A percentile compares a stretch with the other conserved stretches of the same genome.
Conservation (phyloP, 37 sponge, comb jelly and placozoan species). For the Beroe forskalii region DNA sequence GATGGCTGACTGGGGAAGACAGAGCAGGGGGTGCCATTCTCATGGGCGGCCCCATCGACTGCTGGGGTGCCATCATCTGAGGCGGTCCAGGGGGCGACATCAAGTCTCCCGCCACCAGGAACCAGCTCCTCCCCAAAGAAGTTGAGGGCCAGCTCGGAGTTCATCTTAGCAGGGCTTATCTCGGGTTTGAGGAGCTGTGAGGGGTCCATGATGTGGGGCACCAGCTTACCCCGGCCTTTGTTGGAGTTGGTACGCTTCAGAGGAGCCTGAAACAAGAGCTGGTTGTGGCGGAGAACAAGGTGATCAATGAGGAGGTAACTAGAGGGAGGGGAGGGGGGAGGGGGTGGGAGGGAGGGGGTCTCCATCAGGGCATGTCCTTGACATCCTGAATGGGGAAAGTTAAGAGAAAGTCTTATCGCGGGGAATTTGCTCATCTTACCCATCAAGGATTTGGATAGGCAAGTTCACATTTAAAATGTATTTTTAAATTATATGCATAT, state of each 20-base stretch:
- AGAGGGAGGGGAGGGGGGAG: not conserved
- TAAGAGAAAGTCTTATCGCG: too few relatives aligned
- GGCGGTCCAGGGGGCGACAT: conserved; percentile 8
- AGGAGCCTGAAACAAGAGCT: not conserved
- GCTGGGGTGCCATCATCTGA: conserved; percentile 47
- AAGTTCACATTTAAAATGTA: too few relatives aligned
- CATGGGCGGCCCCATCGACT: conserved; percentile 47
- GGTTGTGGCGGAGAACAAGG: too few relatives aligned
- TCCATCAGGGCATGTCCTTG: too few relatives aligned
- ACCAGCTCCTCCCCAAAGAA: conserved; percentile 59
- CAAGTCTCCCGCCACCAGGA: conserved; percentile 24
- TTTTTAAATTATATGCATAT: too few relatives aligned
- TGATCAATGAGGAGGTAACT: too few relatives aligned
- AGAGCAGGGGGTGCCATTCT: not conserved
- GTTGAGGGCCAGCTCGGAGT: conserved; percentile 18
- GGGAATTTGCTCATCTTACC: too few relatives aligned
- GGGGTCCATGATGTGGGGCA: conserved; percentile 54
- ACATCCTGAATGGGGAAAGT: too few relatives aligned
- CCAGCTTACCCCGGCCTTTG: conserved; percentile 48
- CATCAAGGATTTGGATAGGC: too few relatives aligned
- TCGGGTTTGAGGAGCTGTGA: conserved; percentile 19
- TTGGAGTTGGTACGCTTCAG: conserved; percentile 38
- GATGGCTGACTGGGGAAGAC: conserved; percentile 18
- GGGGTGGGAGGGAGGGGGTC: not conserved
- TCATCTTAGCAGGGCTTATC: conserved; percentile 24